Conservation (phyloP, 2,797 vertebrate genomes). For the Aeoliscus strigatus region DNA sequence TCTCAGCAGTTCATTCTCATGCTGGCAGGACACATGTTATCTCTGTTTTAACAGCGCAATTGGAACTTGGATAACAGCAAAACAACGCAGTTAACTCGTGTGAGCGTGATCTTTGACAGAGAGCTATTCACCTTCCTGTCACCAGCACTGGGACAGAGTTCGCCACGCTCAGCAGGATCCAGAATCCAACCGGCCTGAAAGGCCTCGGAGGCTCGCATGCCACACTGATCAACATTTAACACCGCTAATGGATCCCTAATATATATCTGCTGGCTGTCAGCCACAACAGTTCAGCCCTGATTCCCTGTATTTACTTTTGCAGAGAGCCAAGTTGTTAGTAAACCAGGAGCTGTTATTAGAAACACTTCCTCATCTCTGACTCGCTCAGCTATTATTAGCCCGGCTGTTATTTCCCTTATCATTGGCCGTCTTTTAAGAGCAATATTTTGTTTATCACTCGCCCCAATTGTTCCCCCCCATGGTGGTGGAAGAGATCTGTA, state of each 20-base stretch:
- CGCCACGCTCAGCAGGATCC: constrained; percentile 12
- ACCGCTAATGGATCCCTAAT: constrained; percentile 61
- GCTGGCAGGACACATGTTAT: constrained; percentile 15
- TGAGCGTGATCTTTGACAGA: constrained; percentile 34
- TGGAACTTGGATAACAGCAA: constrained; percentile 22
- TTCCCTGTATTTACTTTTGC: constrained; percentile 59
- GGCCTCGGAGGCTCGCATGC: constrained; percentile 28
- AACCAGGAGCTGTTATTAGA: constrained; percentile 64
- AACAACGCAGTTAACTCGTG: constrained; percentile 34
- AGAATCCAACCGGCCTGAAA: constrained; percentile 29
- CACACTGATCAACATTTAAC: constrained; percentile 60
- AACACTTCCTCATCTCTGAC: constrained; percentile 52
- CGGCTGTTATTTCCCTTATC: constrained; percentile 66
- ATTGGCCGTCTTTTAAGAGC: constrained; percentile 57
- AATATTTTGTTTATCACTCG: constrained; percentile 59
- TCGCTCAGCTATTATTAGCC: constrained; percentile 64
- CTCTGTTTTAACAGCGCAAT: constrained; percentile 21
- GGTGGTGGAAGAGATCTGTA: constrained; percentile 44
- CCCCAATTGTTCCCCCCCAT: constrained; percentile 56
- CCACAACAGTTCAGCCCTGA: constrained; percentile 42
- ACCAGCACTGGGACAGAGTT: constrained; percentile 7
- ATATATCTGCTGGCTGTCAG: constrained; percentile 51
- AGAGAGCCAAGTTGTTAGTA: constrained; percentile 59
- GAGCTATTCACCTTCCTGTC: constrained; percentile 32
- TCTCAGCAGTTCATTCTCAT: constrained; percentile 12